A percentile compares a stretch with the other conserved stretches of the same genome.
Conservation (phyloP, 2,888 invertebrate genomes). For the Aspidiotus rigidus region DNA sequence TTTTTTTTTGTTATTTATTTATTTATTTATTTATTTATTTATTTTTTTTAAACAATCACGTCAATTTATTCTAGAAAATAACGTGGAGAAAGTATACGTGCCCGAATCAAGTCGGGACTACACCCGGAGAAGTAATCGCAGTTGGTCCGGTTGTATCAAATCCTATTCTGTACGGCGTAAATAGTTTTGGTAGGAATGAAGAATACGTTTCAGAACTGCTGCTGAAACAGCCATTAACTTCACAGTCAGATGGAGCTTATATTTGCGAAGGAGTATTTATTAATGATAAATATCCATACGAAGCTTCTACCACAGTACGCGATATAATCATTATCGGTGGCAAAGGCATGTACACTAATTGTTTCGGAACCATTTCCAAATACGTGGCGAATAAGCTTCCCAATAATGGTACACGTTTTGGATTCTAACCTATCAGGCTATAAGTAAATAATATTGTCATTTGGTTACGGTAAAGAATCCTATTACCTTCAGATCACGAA, state of each 20-base stretch:
- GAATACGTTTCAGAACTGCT: constrained; percentile 26
- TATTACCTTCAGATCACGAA: too few species aligned
- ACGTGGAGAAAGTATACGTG: constrained; percentile 30
- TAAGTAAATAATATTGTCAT: too few species aligned
- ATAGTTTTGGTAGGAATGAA: constrained; percentile 24
- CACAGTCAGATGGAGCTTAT: constrained; percentile 23
- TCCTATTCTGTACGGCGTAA: constrained; percentile 21
- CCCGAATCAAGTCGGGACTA: constrained; percentile 11
- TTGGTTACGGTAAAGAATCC: too few species aligned
- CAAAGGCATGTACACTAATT: constrained; percentile 21
- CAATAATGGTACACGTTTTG: too few species aligned
- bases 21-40: neutral
- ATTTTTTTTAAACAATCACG: neutral
- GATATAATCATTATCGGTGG: constrained; percentile 28
- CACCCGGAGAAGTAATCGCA: constrained; percentile 23
- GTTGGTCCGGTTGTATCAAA: constrained; percentile 21
- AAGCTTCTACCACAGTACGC: neutral
- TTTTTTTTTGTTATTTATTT: neutral
- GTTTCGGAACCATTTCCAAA: neutral
- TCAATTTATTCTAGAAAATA: constrained; percentile 10
- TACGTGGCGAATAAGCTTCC: too few species aligned
- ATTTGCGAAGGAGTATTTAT: constrained; percentile 28
- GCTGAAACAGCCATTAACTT: constrained; percentile 23
- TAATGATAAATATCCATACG: constrained; percentile 11
- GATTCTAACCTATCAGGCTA: too few species aligned